Percentiles rank a stretch among this genome's conserved stretches.
Conservation (phyloP, 2,113 vertebrate genomes). For the Pipra filicauda region DNA sequence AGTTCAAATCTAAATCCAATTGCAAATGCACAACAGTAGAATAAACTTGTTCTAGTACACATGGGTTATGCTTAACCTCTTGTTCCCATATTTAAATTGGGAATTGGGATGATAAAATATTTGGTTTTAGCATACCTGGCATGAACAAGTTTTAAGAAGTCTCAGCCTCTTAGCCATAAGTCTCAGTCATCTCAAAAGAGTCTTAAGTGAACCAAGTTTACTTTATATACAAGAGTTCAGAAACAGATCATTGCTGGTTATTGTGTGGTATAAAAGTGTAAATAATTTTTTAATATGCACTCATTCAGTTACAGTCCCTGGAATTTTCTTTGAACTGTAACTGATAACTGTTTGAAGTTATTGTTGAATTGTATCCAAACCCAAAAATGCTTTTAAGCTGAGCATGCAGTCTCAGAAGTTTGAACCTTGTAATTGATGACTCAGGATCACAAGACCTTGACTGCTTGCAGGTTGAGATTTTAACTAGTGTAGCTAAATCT, state of each 20-base stretch:
- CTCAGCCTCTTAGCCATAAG: background rate
- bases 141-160: background rate
- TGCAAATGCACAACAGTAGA: background rate
- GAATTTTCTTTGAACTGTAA: background rate
- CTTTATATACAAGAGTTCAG: background rate
- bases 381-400: background rate
- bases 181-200: background rate
- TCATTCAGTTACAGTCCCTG: background rate
- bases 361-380: background rate
- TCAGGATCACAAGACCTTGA: background rate
- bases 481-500: background rate
- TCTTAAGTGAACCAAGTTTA: background rate
- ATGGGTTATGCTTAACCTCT: accelerated
- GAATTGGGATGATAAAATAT: background rate
- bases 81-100: background rate
- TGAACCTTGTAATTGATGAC: background rate
- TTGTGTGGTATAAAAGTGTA: background rate
- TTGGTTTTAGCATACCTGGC: background rate
- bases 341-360: background rate
- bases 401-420: background rate
- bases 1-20: background rate
- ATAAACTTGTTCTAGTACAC: background rate
- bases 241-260: background rate
- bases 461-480: background rate
- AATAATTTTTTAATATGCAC: background rate